These are phyloP conservation scores for Rhinatrema bivittatum DNA, from an alignment of 2,797 vertebrate species.

Conservation along the genomic window DNA sequence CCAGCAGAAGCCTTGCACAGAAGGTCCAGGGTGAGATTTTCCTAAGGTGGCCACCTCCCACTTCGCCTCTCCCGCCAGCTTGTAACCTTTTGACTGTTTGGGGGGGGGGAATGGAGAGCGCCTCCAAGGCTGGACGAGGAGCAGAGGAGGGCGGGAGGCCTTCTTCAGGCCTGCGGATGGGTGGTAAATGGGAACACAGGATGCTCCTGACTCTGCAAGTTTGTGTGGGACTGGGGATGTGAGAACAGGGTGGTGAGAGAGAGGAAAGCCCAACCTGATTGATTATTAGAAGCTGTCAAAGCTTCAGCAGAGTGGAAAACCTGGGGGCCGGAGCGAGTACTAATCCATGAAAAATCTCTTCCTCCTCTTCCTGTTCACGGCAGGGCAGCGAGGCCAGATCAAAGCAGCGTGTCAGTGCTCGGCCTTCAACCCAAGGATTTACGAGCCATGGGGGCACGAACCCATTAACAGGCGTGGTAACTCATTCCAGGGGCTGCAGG, in stretches of 20 bases:
- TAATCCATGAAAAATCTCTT: constrained; percentile 70
- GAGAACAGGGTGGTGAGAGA: constrained; percentile 25
- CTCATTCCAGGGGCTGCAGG: constrained; percentile 46
- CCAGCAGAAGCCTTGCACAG: not conserved
- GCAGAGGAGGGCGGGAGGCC: constrained; percentile 2
- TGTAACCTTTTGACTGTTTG: constrained; percentile 8
- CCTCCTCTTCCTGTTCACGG: constrained; percentile 63
- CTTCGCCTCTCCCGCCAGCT: not conserved
- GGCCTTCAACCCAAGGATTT: constrained; percentile 54
- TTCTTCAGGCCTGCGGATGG: constrained; percentile 34
- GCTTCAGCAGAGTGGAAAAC: constrained; percentile 66
- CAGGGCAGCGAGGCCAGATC: constrained; percentile 66
- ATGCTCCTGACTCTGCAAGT: constrained; percentile 6
- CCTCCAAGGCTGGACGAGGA: not conserved
- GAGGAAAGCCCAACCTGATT: constrained; percentile 43
- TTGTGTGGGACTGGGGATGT: not conserved
- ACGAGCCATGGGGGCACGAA: constrained; percentile 57
- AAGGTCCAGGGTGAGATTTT: constrained; percentile 5
- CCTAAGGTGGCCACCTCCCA: not conserved
- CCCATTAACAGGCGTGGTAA: constrained; percentile 57
- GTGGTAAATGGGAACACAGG: constrained; percentile 18
- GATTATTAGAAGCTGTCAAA: constrained; percentile 64
- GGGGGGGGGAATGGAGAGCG: not conserved
- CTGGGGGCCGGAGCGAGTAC: constrained; percentile 48
- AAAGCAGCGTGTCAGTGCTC: constrained; percentile 44